Conservation (phyloP, 2,797 vertebrate species). For the Australoheros facetus region DNA sequence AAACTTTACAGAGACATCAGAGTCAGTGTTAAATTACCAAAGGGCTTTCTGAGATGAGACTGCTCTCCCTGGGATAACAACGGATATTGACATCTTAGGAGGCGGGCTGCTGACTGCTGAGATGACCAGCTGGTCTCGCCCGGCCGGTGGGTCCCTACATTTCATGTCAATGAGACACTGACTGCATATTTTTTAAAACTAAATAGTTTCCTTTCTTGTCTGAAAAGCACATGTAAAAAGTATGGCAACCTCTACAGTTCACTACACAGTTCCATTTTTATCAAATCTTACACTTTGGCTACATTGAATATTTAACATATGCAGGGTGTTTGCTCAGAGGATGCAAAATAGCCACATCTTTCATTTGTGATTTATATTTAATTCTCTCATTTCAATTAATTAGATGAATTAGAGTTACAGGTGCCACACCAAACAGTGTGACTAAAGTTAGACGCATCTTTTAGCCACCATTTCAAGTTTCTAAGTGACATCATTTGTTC, state of each 20-base stretch:
- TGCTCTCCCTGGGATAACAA: constrained; percentile 7
- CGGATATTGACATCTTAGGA: constrained; percentile 17
- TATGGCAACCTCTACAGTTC: neutral
- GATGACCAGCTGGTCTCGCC: constrained; percentile 1
- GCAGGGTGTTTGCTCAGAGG: neutral
- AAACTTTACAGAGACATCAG: constrained; percentile 11
- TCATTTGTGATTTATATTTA: neutral
- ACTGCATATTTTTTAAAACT: neutral
- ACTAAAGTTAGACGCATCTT: neutral
- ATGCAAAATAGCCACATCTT: neutral
- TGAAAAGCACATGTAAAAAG: neutral
- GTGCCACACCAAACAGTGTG: neutral
- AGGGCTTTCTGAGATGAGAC: neutral
- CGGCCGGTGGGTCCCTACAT: neutral
- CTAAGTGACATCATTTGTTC: neutral
- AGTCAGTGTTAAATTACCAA: constrained; percentile 6
- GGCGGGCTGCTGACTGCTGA: neutral
- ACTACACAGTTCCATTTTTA: neutral
- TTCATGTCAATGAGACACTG: neutral
- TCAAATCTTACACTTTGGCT: neutral
- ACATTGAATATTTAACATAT: neutral
- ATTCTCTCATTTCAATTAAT: neutral
- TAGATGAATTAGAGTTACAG: neutral
- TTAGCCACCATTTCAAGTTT: neutral
- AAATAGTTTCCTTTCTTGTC: neutral